Evolutionary conservation across 2,113 vertebrate genomes (phyloP).

Genomic region (Podiceps cristatus): DNA sequence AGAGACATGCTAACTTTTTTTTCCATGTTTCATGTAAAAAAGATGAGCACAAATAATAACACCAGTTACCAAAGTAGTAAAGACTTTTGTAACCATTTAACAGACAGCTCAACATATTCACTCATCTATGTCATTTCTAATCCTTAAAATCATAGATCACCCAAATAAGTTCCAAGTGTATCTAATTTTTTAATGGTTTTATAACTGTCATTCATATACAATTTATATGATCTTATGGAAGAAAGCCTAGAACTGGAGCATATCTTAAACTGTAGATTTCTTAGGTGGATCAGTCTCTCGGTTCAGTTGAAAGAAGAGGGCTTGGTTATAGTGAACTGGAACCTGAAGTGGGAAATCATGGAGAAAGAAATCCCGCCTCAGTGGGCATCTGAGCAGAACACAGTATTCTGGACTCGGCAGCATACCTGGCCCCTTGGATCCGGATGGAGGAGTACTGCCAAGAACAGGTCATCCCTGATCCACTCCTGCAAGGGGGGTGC

Average conservation of each 20-base stretch:
- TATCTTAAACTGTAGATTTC: neutral
- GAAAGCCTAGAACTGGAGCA: neutral
- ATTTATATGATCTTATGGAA: neutral
- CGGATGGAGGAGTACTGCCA: neutral
- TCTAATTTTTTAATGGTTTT: neutral
- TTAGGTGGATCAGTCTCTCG: fast-evolving
- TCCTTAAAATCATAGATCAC: neutral
- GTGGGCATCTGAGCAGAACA: neutral
- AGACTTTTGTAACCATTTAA: neutral
- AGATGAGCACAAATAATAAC: neutral
- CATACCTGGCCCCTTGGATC: neutral
- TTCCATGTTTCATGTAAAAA: neutral
- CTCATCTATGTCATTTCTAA: neutral
- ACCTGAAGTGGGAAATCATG: neutral
- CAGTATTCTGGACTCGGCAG: neutral
- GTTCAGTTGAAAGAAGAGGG: neutral
- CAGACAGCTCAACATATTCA: neutral
- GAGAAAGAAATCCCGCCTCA: neutral
- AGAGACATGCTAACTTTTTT: neutral
- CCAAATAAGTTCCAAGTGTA: neutral
- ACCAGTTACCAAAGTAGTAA: neutral
- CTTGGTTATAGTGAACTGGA: neutral
- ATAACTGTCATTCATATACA: neutral
- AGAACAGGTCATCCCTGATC: neutral
- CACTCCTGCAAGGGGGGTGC: neutral